Conservation (phyloP, 2,797 vertebrate species). For the Micropoecilia bifurca region DNA sequence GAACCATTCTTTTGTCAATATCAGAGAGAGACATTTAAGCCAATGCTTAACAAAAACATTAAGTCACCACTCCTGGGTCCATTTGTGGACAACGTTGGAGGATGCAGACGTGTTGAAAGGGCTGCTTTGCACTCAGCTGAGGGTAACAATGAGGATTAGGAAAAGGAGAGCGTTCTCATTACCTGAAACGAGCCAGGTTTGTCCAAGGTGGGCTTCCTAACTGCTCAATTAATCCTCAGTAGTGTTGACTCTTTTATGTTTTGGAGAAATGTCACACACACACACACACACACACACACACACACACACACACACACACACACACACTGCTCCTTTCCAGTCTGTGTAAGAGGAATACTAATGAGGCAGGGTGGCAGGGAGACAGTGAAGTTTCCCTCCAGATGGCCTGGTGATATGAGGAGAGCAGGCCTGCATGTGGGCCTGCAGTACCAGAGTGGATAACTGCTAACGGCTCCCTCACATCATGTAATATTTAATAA, state of each 20-base stretch:
- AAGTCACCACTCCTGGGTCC: slow-evolving; percentile 8
- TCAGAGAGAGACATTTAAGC: background rate
- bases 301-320: slow-evolving; percentile 38
- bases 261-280: slow-evolving; percentile 44
- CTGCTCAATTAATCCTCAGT: slow-evolving; percentile 58
- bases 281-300: slow-evolving; percentile 34
- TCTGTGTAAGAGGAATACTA: slow-evolving; percentile 57
- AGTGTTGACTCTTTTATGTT: slow-evolving; percentile 63
- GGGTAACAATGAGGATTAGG: slow-evolving; percentile 31
- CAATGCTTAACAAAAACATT: slow-evolving; percentile 1
- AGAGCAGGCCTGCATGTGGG: slow-evolving; percentile 65
- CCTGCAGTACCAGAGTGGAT: slow-evolving; percentile 58
- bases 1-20: slow-evolving; percentile 2
- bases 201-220: slow-evolving; percentile 42
- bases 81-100: slow-evolving; percentile 8
- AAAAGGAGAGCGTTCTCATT: slow-evolving; percentile 63
- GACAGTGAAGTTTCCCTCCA: slow-evolving; percentile 60
- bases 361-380: slow-evolving; percentile 52
- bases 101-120: background rate
- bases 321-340: slow-evolving; percentile 30
- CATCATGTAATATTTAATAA: slow-evolving; percentile 56
- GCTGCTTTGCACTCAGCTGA: background rate
- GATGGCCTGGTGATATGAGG: slow-evolving; percentile 69
- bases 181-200: slow-evolving; percentile 55
- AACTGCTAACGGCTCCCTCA: slow-evolving; percentile 52